Conservation (phyloP, 2,797 vertebrate species). For the Cyclopterus lumpus region DNA sequence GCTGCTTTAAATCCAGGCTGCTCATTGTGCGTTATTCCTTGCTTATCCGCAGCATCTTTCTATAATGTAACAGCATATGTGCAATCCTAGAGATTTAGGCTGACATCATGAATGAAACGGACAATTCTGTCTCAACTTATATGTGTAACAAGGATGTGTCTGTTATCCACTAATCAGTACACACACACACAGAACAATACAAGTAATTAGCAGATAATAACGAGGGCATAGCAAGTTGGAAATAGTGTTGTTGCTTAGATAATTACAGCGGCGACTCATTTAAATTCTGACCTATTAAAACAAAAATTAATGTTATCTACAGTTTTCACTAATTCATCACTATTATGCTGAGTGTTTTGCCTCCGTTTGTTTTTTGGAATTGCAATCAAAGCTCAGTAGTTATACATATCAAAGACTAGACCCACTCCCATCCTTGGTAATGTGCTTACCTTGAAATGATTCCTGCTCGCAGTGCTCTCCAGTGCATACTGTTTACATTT, state of each 20-base stretch:
- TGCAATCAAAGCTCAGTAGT: conserved; percentile 66
- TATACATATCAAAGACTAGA: conserved; percentile 69
- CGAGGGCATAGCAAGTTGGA: conserved; percentile 58
- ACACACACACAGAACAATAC: conserved; percentile 60
- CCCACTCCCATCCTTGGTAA: conserved; percentile 68
- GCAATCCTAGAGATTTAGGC: conserved; percentile 31
- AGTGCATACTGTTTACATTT: conserved; percentile 82
- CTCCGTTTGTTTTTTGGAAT: conserved; percentile 35
- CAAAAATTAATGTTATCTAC: conserved; percentile 57
- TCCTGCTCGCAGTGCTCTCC: conserved; percentile 69
- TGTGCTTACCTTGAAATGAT: conserved; percentile 81
- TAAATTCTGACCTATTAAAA: conserved; percentile 74
- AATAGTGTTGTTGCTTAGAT: conserved; percentile 62
- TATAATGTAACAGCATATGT: conserved; percentile 14
- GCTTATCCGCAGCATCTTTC: neutral
- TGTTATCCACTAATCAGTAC: conserved; percentile 64
- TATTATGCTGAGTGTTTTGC: conserved; percentile 52
- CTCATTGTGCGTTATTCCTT: conserved; percentile 1
- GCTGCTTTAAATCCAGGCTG: conserved; percentile 2
- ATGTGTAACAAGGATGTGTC: conserved; percentile 43
- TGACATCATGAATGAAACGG: conserved; percentile 34
- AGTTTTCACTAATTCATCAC: conserved; percentile 58
- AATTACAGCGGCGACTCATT: conserved; percentile 71
- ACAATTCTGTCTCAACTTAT: conserved; percentile 30
- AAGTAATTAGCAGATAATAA: conserved; percentile 76